Evolutionary conservation across 1,140 invertebrate genomes (phyloP).

Genomic region (Druon quercuslanigerum): DNA sequence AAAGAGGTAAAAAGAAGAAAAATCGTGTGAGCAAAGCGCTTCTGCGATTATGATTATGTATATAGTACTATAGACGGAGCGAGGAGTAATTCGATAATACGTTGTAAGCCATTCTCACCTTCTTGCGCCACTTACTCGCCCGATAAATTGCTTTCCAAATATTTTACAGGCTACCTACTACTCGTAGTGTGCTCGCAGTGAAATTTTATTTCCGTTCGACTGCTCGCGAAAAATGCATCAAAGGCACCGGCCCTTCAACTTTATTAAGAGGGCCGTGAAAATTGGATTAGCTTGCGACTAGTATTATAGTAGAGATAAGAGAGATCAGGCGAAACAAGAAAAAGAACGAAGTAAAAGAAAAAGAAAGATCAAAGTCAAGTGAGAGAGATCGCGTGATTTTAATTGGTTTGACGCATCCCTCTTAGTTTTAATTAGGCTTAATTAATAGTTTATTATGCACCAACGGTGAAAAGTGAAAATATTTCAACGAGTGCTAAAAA

Average conservation of each 20-base stretch:
- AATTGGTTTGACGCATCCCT: neutral
- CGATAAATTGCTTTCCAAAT: slow-evolving; percentile 45
- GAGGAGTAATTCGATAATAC: slow-evolving; percentile 60
- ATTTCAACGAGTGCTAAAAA: too few species aligned
- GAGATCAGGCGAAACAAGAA: slow-evolving; percentile 12
- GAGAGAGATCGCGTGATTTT: neutral
- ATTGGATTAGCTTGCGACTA: slow-evolving; percentile 21
- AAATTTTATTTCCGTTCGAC: slow-evolving; percentile 21
- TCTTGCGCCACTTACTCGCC: slow-evolving; percentile 50
- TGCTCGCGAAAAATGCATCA: slow-evolving; percentile 29
- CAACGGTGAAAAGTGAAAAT: too few species aligned
- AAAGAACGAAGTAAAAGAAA: slow-evolving; percentile 12
- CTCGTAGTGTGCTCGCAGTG: neutral
- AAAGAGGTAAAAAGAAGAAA: slow-evolving; percentile 37
- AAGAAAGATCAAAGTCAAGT: slow-evolving; percentile 18
- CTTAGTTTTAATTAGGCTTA: too few species aligned
- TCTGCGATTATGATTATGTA: slow-evolving; percentile 64
- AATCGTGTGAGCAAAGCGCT: slow-evolving; percentile 64
- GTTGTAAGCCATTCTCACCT: slow-evolving; percentile 71
- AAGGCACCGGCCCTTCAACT: slow-evolving; percentile 19
- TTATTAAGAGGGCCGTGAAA: slow-evolving; percentile 23
- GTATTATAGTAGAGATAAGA: slow-evolving; percentile 38
- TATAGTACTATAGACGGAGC: slow-evolving; percentile 50
- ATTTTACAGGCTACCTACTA: slow-evolving; percentile 11
- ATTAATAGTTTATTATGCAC: too few species aligned